Evolutionary conservation across 2,888 invertebrate genomes (phyloP), one percentile per base, ranked within the genome.

Genomic region (Sphaerophoria taeniata): DNA sequence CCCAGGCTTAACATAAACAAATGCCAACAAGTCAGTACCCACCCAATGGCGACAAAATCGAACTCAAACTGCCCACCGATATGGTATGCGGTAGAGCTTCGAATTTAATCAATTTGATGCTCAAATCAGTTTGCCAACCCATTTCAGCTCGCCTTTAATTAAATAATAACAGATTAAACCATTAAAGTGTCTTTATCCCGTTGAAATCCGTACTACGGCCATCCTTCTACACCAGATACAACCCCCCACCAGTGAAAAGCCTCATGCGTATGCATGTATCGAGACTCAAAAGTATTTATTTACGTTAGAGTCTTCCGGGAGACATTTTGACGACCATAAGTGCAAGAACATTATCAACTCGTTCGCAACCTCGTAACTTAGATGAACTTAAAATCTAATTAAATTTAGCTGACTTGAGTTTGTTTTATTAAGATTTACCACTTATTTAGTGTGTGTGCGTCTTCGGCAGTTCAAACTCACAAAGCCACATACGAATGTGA

Each of bases 321-420:
- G 79, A 84, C 72, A 77, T 73, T 85, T 85, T 69, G 73, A 76
- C 81, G 76, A 85, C 69, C 80, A 73, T 80, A 77, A 76, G 85
- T 81, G 79, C 79, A 84, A 67, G 67, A 75, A 84, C 81, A 73
- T 51, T 24, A 49, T 73, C 73, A 70, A 77, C 85, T 77, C 73
- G 69, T 47, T 67, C 69, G 63, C 81, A 73, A 81, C 85, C 85
- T 77, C 81, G 76, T 85, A 81, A 85, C 85, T 85, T 81, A 36
- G 81, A 76, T 85, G 85, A 85, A 85, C 85, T 85, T 85, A 85
- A 81, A 85, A 85, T 85, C 85, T 85, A 85, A 85, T 85, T 85
- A 85, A 85, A 85, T 85, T 85, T 81, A 63, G 73, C 76, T 70
- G 76, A 81, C 63, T 58, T 76, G 65, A 45, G 65, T 65, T 63